Percentiles rank a stretch among this genome's conserved stretches.
Conservation (phyloP, 2,113 vertebrate species). For the Montifringilla adamsi region DNA sequence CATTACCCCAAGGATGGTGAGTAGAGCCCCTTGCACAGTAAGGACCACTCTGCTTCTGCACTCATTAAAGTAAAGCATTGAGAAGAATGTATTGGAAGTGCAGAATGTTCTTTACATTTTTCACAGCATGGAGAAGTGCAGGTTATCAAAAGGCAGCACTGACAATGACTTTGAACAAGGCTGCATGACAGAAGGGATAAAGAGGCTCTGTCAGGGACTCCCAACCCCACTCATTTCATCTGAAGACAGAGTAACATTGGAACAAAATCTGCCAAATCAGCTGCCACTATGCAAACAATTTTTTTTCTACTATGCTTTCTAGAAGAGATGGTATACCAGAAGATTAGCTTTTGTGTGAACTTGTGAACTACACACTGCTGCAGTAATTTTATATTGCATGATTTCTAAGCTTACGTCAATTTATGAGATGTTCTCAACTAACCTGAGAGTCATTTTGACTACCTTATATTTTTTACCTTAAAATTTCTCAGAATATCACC, state of each 20-base stretch:
- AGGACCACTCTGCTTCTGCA: not conserved
- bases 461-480: not conserved
- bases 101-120: not conserved
- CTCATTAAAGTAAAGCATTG: not conserved
- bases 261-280: not conserved
- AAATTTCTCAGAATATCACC: not conserved
- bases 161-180: not conserved
- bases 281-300: not conserved
- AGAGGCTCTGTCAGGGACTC: not conserved
- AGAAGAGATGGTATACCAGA: not conserved
- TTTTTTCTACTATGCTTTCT: not conserved
- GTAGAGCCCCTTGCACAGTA: not conserved
- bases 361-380: not conserved
- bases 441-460: not conserved
- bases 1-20: not conserved
- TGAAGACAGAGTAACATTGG: not conserved
- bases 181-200: not conserved
- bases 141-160: not conserved
- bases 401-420: not conserved
- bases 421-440: not conserved
- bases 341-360: not conserved
- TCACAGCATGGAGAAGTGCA: not conserved
- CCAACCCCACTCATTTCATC: not conserved
- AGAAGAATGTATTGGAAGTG: not conserved
- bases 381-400: not conserved